phyloP scores from a whole-genome alignment of 1,140 invertebrate species.

The Medauroidea extradentata region DNA sequence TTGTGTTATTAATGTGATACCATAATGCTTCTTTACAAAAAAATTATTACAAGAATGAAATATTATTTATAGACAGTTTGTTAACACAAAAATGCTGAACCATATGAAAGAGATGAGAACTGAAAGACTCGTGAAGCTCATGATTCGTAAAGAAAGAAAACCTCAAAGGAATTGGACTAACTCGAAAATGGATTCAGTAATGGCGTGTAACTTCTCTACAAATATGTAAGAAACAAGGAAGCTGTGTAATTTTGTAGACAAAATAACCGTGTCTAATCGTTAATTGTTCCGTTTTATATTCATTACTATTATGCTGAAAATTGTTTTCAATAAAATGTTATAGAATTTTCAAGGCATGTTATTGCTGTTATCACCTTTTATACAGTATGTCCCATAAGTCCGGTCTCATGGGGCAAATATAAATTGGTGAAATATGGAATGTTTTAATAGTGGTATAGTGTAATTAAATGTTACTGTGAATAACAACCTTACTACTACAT shows the following conservation, averaged over 20 bases:
- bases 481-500: too few relatives aligned
- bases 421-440: too few relatives aligned
- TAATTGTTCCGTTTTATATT: conserved; percentile 15
- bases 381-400: too few relatives aligned
- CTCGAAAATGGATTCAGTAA: not conserved
- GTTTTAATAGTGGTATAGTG: too few relatives aligned
- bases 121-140: not conserved
- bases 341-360: conserved; percentile 12
- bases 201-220: not conserved
- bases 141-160: not conserved
- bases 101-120: not conserved
- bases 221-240: conserved; percentile 1
- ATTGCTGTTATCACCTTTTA: too few relatives aligned
- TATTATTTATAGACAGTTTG: too few relatives aligned
- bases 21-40: too few relatives aligned
- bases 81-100: too few relatives aligned
- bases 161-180: not conserved
- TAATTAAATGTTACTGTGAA: too few relatives aligned
- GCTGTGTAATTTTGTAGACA: not conserved
- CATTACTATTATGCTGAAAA: conserved; percentile 13
- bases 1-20: too few relatives aligned
- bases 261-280: not conserved
- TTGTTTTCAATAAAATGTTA: conserved; percentile 17
- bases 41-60: too few relatives aligned
- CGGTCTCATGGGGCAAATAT: too few relatives aligned